phyloP scores from a whole-genome alignment of 2,113 vertebrate species.

The Apodemus sylvaticus region DNA sequence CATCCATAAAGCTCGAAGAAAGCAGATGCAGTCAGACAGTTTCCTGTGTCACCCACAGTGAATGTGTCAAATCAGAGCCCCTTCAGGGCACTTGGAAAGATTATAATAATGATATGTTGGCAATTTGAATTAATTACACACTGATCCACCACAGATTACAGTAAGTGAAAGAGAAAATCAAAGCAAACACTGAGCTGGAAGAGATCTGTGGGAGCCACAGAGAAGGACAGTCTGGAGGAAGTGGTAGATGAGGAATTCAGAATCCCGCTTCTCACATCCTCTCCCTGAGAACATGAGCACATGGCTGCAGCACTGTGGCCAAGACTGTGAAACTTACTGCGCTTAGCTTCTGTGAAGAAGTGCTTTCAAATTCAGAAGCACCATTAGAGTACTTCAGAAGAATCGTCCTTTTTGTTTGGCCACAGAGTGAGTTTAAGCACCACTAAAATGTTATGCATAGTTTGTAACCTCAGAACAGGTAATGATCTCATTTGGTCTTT shows the following conservation, averaged over 20 bases:
- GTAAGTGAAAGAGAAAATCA: conserved; percentile 26
- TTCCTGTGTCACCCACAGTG: not conserved
- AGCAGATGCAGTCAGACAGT: not conserved
- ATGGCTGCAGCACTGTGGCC: not conserved
- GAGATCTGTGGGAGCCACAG: not conserved
- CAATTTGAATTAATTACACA: conserved; percentile 63
- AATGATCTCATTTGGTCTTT: not conserved
- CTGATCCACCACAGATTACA: conserved; percentile 37
- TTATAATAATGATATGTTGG: conserved; percentile 44
- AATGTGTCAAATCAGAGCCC: conserved; percentile 6
- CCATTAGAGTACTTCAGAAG: not conserved
- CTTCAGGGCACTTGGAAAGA: conserved; percentile 33
- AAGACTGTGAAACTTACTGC: not conserved
- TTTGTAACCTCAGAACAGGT: not conserved
- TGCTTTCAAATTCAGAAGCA: conserved; percentile 32
- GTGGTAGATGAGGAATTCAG: not conserved
- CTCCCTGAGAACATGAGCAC: not conserved
- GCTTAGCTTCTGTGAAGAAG: not conserved
- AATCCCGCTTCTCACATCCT: not conserved
- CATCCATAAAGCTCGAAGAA: not conserved
- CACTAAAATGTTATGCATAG: not conserved
- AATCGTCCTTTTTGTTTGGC: not conserved
- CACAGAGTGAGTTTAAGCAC: not conserved
- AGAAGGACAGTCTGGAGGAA: not conserved
- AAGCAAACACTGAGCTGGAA: conserved; percentile 51